Base-by-base conservation (phyloP, 1,140 invertebrate species). In the Monomorium pharaonis region DNA sequence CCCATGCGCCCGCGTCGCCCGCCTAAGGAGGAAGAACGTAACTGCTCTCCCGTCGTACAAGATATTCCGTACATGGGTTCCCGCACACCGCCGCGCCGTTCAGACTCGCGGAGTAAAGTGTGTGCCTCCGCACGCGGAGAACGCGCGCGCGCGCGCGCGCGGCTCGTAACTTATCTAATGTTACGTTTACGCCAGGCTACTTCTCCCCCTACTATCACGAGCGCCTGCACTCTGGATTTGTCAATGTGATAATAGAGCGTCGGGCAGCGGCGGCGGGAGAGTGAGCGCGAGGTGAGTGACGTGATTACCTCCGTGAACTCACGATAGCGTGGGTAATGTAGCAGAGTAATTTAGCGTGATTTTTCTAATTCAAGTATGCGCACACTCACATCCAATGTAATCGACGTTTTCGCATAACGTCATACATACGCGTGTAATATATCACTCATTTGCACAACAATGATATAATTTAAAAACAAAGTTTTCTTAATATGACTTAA, bases 31-130 rank as follows among this genome's bases (percentile, higher is more conserved):
- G 88, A 90, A 84, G 89, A 89, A 88, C 84, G 86, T 72, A 88
- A 87, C 85, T 62, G 86, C 56, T 83, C 56, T 83, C 42, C 62
- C 75, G 65, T 67, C 78, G 70, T 91, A 90, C 87, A 92, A n/a
- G 93, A 93, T 93, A 94, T 91, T 92, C 94, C 92, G 84, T 93
- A 94, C 88, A 94, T 92, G 94, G n/a, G 93, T 85, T 62, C 30
- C 65, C 85, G 60, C 49, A 67, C 83, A 67, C 83, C 70, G 74
- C 75, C 67, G 58, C 70, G 74, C 75, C 67, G 58, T 84, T 89
- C 70, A 47, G 37, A 60, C 63, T 56, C 2, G 76, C 54, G 42
- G 85, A 42, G 9, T 49, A 67, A 18, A 76, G 44, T n/a, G 58
- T 60, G 67, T 37, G 62, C 49, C 58, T 44, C 54, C 44, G 47